These are phyloP conservation scores for Cheilosia vulpina DNA, from an alignment of 2,888 invertebrate genomes.

Conservation along the genomic window DNA sequence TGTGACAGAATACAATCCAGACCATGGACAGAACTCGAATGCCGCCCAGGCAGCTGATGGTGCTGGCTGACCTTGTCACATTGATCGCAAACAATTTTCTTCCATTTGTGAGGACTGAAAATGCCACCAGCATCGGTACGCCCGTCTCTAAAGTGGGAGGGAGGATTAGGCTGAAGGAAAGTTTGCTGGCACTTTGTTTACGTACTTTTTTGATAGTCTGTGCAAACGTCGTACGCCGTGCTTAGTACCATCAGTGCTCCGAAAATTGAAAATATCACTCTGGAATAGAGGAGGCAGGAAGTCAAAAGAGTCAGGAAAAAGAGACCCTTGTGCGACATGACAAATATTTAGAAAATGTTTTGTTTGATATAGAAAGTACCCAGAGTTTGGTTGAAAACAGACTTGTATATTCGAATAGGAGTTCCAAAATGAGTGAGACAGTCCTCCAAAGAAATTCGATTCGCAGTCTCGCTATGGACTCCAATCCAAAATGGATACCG, in stretches of 20 bases:
- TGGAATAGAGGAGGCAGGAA: neutral
- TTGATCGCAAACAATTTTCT: conserved; percentile 48
- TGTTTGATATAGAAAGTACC: too few relatives aligned
- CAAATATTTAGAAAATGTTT: too few relatives aligned
- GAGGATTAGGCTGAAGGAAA: neutral
- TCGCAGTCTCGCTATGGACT: too few relatives aligned
- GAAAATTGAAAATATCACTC: conserved; percentile 24
- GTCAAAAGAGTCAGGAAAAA: too few relatives aligned
- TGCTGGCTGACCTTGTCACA: conserved; percentile 5
- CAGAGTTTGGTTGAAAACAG: too few relatives aligned
- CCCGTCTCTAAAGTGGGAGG: neutral
- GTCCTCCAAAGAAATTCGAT: too few relatives aligned
- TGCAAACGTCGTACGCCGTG: conserved; percentile 20
- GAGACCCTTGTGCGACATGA: too few relatives aligned
- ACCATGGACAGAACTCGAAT: conserved; percentile 51
- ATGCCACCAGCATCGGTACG: conserved; percentile 4
- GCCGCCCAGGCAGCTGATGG: conserved; percentile 29
- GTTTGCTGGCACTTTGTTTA: neutral
- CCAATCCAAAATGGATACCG: too few relatives aligned
- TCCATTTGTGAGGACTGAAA: conserved; percentile 28
- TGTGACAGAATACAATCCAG: conserved; percentile 49
- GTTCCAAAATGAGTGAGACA: too few relatives aligned
- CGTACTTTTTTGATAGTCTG: conserved; percentile 8
- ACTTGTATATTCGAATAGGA: too few relatives aligned
- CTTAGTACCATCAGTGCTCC: conserved; percentile 21